phyloP scores from a whole-genome alignment of 2,888 invertebrate genomes.

The Abrostola tripartita region DNA sequence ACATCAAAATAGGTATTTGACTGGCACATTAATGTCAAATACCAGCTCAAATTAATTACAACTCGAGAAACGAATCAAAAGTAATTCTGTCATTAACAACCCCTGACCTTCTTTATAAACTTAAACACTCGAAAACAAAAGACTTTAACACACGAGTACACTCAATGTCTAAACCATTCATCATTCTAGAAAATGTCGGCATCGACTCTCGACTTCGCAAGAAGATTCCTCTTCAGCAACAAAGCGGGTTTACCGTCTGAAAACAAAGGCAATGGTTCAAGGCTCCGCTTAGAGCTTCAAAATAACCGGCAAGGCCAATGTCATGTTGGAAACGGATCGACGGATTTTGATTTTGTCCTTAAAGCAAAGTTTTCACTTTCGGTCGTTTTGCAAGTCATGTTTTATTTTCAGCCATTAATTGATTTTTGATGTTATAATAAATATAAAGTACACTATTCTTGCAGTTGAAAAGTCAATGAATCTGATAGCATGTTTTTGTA shows the following conservation, averaged over 20 bases:
- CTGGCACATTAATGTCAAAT: background rate
- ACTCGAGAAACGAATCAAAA: slow-evolving; percentile 7
- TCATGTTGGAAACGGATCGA: slow-evolving; percentile 44
- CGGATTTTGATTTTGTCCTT: slow-evolving; percentile 35
- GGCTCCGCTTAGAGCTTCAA: slow-evolving; percentile 69
- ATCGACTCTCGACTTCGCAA: slow-evolving; percentile 62
- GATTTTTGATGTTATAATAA: too few species aligned
- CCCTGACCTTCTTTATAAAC: slow-evolving; percentile 61
- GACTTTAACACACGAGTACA: slow-evolving; percentile 70
- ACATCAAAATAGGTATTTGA: too few species aligned
- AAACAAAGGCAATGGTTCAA: slow-evolving; percentile 81
- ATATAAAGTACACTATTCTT: too few species aligned
- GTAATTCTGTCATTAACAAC: slow-evolving; percentile 33
- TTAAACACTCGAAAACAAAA: slow-evolving; percentile 57
- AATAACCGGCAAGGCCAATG: slow-evolving; percentile 64
- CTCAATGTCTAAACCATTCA: slow-evolving; percentile 75
- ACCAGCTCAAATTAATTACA: background rate
- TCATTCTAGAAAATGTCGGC: slow-evolving; percentile 68
- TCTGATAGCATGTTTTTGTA: too few species aligned
- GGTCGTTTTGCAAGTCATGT: slow-evolving; percentile 18
- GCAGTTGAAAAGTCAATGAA: too few species aligned
- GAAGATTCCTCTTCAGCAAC: slow-evolving; percentile 75
- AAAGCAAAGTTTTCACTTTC: slow-evolving; percentile 26
- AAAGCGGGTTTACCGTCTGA: slow-evolving; percentile 81
- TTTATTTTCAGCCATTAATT: slow-evolving; percentile 22